Percentiles rank a stretch among this genome's conserved stretches.
phyloP scores from a whole-genome alignment of 2,888 invertebrate genomes.

The Platerodrilus igneus region DNA sequence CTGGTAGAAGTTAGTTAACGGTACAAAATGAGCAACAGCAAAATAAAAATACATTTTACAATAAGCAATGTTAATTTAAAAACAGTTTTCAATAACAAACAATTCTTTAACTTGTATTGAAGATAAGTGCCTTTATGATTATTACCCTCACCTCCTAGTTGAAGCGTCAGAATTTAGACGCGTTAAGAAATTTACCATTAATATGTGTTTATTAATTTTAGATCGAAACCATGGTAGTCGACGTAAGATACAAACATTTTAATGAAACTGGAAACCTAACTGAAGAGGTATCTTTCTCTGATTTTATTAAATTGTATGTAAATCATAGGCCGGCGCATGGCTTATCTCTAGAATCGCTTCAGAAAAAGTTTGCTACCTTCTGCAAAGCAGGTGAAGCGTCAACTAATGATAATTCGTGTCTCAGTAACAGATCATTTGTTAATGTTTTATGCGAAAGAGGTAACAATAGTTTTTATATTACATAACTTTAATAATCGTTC shows the following conservation, averaged over 20 bases:
- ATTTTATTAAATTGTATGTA: slow-evolving; percentile 61
- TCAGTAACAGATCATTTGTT: slow-evolving; percentile 32
- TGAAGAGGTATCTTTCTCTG: slow-evolving; percentile 61
- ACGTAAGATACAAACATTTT: slow-evolving; percentile 54
- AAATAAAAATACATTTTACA: no score
- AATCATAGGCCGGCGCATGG: slow-evolving; percentile 63
- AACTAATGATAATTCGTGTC: slow-evolving; percentile 28
- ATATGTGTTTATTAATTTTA: slow-evolving; percentile 36
- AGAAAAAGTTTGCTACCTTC: slow-evolving; percentile 50
- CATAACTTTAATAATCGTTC: background rate
- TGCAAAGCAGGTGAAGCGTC: slow-evolving; percentile 35
- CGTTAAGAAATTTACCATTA: no score
- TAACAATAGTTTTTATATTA: slow-evolving; percentile 18
- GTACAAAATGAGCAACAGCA: no score
- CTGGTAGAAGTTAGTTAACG: no score
- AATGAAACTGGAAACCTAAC: slow-evolving; percentile 45
- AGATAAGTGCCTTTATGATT: no score
- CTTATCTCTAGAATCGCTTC: slow-evolving; percentile 48
- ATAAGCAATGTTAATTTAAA: no score
- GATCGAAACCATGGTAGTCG: slow-evolving; percentile 58
- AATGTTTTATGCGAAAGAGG: slow-evolving; percentile 30
- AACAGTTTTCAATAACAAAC: no score
- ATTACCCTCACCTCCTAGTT: no score
- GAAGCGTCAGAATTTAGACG: no score
- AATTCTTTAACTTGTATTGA: no score